Conservation (phyloP, 2,113 vertebrate genomes). For the Alectura lathami region DNA sequence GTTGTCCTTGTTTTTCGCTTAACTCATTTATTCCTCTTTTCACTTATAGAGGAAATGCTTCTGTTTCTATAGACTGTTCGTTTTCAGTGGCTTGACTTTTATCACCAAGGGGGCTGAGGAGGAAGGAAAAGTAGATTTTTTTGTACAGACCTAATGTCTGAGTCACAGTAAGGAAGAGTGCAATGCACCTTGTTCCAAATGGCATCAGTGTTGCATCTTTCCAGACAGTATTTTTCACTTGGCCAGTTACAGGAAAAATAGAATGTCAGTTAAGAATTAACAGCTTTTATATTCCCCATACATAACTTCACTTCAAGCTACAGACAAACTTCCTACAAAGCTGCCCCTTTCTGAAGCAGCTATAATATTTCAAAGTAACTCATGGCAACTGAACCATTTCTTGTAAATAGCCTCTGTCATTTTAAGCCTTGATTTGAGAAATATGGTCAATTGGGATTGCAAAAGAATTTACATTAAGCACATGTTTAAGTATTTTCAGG, state of each 20-base stretch:
- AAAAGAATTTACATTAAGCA: not conserved
- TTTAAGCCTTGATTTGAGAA: not conserved
- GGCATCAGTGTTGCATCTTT: not conserved
- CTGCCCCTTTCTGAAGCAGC: not conserved
- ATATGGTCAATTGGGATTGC: not conserved
- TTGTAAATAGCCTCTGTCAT: not conserved
- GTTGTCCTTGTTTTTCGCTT: not conserved
- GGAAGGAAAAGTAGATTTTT: not conserved
- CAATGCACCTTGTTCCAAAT: not conserved
- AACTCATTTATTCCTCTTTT: constrained; percentile 32
- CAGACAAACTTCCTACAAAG: not conserved
- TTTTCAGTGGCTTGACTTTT: not conserved
- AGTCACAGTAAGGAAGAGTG: not conserved
- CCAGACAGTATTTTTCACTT: not conserved
- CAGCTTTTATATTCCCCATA: not conserved
- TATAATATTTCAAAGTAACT: not conserved
- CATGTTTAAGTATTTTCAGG: not conserved
- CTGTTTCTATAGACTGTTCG: not conserved
- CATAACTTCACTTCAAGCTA: not conserved
- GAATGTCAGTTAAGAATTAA: not conserved
- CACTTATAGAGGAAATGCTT: not conserved
- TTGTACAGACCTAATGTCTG: constrained; percentile 14
- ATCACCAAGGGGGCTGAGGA: not conserved
- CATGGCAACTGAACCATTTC: not conserved
- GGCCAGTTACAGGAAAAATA: not conserved